A percentile compares a stretch with the other conserved stretches of the same genome.
phyloP scores from a whole-genome alignment of 1,140 invertebrate genomes.

The Cephus cinctus region DNA sequence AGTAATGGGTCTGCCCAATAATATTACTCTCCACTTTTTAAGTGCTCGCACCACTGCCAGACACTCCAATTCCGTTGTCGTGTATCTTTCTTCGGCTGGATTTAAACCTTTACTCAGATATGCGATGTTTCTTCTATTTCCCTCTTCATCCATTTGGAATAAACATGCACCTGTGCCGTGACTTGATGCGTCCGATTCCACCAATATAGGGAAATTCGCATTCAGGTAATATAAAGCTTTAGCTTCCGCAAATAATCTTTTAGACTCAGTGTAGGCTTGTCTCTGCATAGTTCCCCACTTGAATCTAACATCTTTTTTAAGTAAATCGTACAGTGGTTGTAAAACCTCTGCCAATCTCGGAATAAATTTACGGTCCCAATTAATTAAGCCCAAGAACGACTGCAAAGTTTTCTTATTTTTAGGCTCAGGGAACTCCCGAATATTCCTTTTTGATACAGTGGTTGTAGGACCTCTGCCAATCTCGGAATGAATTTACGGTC shows the following conservation, averaged over 20 bases:
- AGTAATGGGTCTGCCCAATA: too few species aligned
- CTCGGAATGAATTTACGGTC: too few species aligned
- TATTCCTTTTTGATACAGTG: too few species aligned
- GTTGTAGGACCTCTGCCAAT: too few species aligned
- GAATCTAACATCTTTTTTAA: constrained; percentile 26
- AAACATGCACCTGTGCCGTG: constrained; percentile 2
- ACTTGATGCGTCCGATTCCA: constrained; percentile 9
- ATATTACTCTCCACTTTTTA: neutral
- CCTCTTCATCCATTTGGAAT: constrained; percentile 17
- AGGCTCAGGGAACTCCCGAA: constrained; percentile 39
- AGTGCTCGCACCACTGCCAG: neutral
- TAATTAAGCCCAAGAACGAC: constrained; percentile 46
- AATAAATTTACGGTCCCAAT: constrained; percentile 42
- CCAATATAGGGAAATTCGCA: neutral
- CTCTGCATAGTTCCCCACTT: constrained; percentile 30
- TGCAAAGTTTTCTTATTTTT: constrained; percentile 37
- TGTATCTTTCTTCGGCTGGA: neutral
- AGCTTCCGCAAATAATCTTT: constrained; percentile 28
- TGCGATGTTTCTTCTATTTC: neutral
- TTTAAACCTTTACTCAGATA: neutral
- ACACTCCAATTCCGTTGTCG: neutral
- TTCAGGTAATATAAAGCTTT: neutral
- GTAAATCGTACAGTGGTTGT: constrained; percentile 26
- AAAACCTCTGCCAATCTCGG: constrained; percentile 29
- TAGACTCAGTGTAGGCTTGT: constrained; percentile 31